These are phyloP conservation scores for Oenanthe oenanthe DNA, from an alignment of 2,113 vertebrate genomes.

Conservation along the genomic window DNA sequence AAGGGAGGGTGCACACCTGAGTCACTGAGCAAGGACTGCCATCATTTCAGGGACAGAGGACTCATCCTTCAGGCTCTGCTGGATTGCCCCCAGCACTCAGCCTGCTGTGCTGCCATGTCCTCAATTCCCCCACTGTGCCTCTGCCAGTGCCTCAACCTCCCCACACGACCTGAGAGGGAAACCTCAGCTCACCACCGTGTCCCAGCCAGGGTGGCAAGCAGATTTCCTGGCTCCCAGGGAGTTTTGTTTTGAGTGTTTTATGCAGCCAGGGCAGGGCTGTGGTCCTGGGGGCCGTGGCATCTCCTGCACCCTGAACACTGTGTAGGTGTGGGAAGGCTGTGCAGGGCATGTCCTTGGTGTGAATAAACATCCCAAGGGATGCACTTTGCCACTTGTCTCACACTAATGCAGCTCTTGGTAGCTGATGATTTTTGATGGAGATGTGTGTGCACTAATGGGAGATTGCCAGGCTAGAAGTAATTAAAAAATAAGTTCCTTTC, in stretches of 20 bases:
- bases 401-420: not conserved
- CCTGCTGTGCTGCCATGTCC: not conserved
- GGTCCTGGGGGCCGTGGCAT: not conserved
- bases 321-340: not conserved
- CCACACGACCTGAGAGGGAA: constrained; percentile 1
- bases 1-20: not conserved
- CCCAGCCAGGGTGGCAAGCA: constrained; percentile 2
- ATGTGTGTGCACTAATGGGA: not conserved
- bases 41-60: not conserved
- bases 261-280: not conserved
- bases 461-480: constrained; percentile 26
- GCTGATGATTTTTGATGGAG: constrained; percentile 15
- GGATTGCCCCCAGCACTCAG: not conserved
- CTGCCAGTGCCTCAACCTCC: not conserved
- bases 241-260: not conserved
- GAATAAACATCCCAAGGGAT: not conserved
- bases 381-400: not conserved
- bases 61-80: not conserved
- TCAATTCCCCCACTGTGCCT: not conserved
- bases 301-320: not conserved
- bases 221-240: not conserved
- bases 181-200: constrained; percentile 13
- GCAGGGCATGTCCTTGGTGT: not conserved
- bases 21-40: not conserved
- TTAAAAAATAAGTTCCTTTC: constrained; percentile 50